Percentiles rank a stretch among this genome's conserved stretches.
Evolutionary conservation across 1,140 invertebrate genomes (phyloP).

Genomic region (Zophobas morio): DNA sequence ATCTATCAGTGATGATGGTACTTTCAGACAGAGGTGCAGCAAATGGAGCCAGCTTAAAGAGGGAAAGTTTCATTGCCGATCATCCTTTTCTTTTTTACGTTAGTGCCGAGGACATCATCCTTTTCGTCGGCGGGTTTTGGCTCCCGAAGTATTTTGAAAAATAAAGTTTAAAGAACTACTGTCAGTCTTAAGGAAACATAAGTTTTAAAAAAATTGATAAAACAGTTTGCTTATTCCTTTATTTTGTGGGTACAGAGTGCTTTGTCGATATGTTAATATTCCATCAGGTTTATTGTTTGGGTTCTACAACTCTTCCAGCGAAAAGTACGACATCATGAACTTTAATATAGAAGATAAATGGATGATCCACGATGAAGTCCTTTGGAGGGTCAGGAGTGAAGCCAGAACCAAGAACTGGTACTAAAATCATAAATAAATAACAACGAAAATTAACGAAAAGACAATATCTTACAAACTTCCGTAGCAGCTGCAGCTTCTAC

Average conservation of each 20-base stretch:
- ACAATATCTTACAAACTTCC: constrained; percentile 40
- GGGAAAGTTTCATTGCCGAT: constrained; percentile 63
- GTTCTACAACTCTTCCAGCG: too few relatives aligned
- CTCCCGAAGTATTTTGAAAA: not conserved
- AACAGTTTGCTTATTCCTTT: too few relatives aligned
- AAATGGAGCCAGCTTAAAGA: constrained; percentile 76
- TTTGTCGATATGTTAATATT: too few relatives aligned
- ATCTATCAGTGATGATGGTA: too few relatives aligned
- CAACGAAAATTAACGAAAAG: not conserved
- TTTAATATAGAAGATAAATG: not conserved
- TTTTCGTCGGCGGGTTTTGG: not conserved
- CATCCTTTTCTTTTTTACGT: not conserved
- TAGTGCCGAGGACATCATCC: not conserved
- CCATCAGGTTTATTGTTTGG: too few relatives aligned
- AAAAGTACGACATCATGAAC: not conserved
- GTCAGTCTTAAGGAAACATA: not conserved
- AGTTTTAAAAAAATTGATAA: not conserved
- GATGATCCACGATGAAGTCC: not conserved
- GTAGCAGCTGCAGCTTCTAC: constrained; percentile 78
- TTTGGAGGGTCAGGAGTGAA: not conserved
- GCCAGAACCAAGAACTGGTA: not conserved
- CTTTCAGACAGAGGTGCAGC: constrained; percentile 71
- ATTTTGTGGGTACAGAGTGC: too few relatives aligned
- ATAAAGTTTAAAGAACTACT: not conserved
- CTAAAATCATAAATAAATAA: too few relatives aligned